These are phyloP conservation scores for Aphelenchoides fujianensis DNA, from an alignment of 1,140 invertebrate genomes.

Conservation along the genomic window DNA sequence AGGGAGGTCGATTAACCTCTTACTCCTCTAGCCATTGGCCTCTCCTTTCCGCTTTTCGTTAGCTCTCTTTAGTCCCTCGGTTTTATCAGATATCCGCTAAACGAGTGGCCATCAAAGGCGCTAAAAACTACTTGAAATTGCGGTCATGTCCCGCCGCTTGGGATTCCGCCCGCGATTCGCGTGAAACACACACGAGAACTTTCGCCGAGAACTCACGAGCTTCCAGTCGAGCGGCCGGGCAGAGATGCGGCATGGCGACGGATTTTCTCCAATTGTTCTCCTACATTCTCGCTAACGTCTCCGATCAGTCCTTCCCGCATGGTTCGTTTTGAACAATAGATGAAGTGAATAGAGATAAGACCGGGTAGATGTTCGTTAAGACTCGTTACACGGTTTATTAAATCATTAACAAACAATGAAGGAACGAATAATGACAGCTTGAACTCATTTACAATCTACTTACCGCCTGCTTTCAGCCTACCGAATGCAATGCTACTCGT, in stretches of 20 bases:
- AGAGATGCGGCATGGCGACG: conserved; percentile 37
- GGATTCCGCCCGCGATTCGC: background rate
- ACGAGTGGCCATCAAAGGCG: no score
- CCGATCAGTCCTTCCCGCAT: conserved; percentile 36
- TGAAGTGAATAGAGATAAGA: no score
- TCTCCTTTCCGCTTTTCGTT: no score
- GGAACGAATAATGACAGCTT: background rate
- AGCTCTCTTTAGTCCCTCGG: no score
- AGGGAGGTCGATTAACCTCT: no score
- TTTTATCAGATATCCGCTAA: no score
- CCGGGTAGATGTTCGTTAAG: no score
- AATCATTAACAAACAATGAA: background rate
- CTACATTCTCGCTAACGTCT: conserved; percentile 56
- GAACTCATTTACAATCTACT: no score
- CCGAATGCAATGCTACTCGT: conserved; percentile 57
- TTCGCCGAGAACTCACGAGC: no score
- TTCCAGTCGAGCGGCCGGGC: no score
- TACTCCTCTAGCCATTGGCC: no score
- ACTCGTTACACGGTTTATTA: background rate
- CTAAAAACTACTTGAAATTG: conserved; percentile 1
- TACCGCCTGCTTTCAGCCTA: conserved; percentile 56
- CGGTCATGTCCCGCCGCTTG: background rate
- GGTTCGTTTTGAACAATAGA: conserved; percentile 23
- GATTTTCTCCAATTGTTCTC: conserved; percentile 55
- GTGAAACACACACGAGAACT: no score